These are phyloP conservation scores for Philotrypesis tridentata DNA, from an alignment of 1,140 invertebrate species.

Conservation along the genomic window DNA sequence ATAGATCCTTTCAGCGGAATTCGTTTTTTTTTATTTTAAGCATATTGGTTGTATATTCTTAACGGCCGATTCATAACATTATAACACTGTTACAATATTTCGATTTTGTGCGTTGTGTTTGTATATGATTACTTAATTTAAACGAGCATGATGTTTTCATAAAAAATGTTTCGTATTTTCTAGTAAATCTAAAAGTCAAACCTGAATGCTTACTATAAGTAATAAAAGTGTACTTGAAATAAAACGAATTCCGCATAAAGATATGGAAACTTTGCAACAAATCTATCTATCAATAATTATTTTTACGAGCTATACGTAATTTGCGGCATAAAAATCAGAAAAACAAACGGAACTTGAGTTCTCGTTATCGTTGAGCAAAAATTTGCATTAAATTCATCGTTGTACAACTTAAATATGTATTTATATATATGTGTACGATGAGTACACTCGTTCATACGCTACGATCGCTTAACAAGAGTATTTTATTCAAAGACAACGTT, in stretches of 20 bases:
- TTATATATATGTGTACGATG: conserved; percentile 12
- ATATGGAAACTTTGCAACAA: conserved; percentile 4
- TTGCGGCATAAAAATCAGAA: conserved; percentile 5
- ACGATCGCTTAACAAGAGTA: conserved; percentile 44
- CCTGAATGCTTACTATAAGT: background rate
- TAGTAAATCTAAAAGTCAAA: background rate
- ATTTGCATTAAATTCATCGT: conserved; percentile 34
- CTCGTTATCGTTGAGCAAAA: conserved; percentile 17
- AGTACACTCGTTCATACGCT: conserved; percentile 27
- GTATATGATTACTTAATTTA: too few species aligned
- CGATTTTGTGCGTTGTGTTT: conserved; percentile 19
- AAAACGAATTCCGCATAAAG: conserved; percentile 36
- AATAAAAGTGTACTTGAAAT: background rate
- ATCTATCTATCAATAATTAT: background rate
- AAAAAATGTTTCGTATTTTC: background rate
- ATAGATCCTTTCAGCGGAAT: conserved; percentile 40
- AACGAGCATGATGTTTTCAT: background rate
- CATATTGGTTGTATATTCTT: background rate
- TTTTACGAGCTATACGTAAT: conserved; percentile 2
- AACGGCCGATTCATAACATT: background rate
- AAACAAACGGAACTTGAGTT: background rate
- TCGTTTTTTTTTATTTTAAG: conserved; percentile 32
- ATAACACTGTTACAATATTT: background rate
- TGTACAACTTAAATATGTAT: conserved; percentile 40
- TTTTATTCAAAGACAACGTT: conserved; percentile 45